Base-by-base conservation (phyloP, 2,797 vertebrate genomes). In the Nothura maculosa region DNA sequence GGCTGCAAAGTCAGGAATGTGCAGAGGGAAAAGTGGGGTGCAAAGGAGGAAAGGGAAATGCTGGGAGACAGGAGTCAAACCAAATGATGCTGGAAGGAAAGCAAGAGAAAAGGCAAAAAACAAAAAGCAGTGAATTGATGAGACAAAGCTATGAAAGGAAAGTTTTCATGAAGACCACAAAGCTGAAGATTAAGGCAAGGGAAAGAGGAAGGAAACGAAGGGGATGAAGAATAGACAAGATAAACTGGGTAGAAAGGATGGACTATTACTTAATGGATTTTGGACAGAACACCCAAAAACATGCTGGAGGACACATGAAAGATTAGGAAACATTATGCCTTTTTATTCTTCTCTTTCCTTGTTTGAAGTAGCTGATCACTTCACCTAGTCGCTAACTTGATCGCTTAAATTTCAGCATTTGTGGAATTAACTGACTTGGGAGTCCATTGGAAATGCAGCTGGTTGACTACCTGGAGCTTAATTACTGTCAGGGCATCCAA, bases 271-370 rank as follows among this genome's bases (percentile, higher is more conserved):
- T 38, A 24, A 52, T 16, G 27, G 3, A 16, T 62, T 74, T 92
- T 80, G 12, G 40, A 73, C 62, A 11, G 28, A 72, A 63, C 10
- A 1, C 67, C 10, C 27, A 30, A 66, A 81, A 19, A 6, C 3
- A 61, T 43, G 7, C 47, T 52, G 34, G 16, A 62, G 60, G 18
- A 40, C 25, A 28, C 32, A 18, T 2, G 1, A 66, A 66, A 12
- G 20, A 55, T 19, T 15, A 22, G n/a, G 7, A 76, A 5, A 3
- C 1, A 72, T 62, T 42, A 21, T 1, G 2, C 19, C 55, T 40
- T 28, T 12, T 28, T n/a, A 38, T 22, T 1, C 70, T 50, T 10
- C 0, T 0, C 12, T 87, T 72, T 14, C 12, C 4, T 5, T 75
- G 12, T 28, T 82, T 78, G 34, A 78, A 17, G 1, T 8, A 30